Conservation (phyloP, 2,797 vertebrate genomes). For the Sparidentex hasta region DNA sequence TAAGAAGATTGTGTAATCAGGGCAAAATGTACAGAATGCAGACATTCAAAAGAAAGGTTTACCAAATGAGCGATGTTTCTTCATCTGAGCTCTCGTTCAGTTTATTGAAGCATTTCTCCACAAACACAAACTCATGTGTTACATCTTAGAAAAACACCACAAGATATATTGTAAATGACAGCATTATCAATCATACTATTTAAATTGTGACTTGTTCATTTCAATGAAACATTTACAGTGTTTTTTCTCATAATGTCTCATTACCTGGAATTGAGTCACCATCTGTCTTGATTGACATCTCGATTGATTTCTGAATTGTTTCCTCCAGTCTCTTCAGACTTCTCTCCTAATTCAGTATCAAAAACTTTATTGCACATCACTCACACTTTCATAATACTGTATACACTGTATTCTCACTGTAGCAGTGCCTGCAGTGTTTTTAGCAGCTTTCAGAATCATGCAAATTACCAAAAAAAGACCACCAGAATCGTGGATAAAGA, state of each 20-base stretch:
- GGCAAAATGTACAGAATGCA: neutral
- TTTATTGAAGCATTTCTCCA: neutral
- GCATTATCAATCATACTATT: neutral
- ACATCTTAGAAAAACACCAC: slow-evolving; percentile 16
- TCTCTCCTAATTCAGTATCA: slow-evolving; percentile 20
- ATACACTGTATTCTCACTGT: no score
- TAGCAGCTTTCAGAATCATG: neutral
- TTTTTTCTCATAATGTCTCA: neutral
- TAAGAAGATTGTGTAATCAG: no score
- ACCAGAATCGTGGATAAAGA: neutral
- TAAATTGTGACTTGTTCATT: neutral
- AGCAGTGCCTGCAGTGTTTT: neutral
- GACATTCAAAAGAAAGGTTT: neutral
- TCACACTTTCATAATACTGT: neutral
- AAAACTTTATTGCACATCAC: neutral
- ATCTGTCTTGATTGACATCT: slow-evolving; percentile 32
- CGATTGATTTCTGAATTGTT: slow-evolving; percentile 40
- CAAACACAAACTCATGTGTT: neutral
- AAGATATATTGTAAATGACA: neutral
- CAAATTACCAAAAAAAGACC: no score
- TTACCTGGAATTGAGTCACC: slow-evolving; percentile 52
- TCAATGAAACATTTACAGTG: neutral
- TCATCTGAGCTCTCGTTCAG: neutral
- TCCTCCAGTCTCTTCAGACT: neutral
- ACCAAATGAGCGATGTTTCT: neutral